Conservation (phyloP, 2,113 vertebrate genomes). For the Condylura cristata region DNA sequence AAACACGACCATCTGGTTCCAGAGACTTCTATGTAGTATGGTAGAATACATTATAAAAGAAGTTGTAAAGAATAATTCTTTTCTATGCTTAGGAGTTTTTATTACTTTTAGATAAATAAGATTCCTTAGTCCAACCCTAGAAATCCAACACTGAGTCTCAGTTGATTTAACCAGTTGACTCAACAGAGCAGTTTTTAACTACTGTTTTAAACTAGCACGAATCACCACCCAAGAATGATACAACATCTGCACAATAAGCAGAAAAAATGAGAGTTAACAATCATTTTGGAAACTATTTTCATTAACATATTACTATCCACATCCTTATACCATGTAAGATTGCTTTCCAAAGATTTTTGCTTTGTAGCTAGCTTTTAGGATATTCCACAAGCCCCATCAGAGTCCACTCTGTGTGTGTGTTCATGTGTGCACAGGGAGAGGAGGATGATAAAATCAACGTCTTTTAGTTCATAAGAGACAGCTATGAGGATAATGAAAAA, state of each 20-base stretch:
- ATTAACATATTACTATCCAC: neutral
- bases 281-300: neutral
- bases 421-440: neutral
- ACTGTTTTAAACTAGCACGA: neutral
- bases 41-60: neutral
- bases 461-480: neutral
- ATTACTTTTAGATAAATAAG: slow-evolving; percentile 8
- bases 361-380: neutral
- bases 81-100: neutral
- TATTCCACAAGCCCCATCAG: neutral
- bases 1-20: neutral
- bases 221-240: neutral
- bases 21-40: neutral
- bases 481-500: slow-evolving; percentile 20
- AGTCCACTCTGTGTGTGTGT: neutral
- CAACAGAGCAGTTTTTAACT: neutral
- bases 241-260: neutral
- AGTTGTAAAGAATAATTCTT: neutral
- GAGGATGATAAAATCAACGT: neutral
- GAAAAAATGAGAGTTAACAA: neutral
- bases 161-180: neutral
- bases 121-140: neutral
- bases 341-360: neutral
- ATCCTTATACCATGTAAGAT: neutral
- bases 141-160: neutral